phyloP scores from a whole-genome alignment of 2,113 vertebrate species.

The Hirundichthys speculiger region DNA sequence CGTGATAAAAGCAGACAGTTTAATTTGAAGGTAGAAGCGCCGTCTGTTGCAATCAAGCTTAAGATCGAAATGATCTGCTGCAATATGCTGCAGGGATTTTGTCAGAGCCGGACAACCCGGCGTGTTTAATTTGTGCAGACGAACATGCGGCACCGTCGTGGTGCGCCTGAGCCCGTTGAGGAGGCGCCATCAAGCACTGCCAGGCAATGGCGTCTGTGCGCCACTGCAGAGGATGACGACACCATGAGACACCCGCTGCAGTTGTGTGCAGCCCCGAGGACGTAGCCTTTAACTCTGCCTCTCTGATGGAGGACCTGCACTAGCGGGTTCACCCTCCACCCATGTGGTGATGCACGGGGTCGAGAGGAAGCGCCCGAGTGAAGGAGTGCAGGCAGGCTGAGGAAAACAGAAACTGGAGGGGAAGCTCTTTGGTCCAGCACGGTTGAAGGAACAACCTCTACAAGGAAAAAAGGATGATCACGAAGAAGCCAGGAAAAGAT shows the following conservation, averaged over 20 bases:
- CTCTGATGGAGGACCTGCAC: constrained; percentile 24
- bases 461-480: constrained; percentile 61
- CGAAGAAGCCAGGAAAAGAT: constrained; percentile 33
- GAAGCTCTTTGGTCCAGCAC: constrained; percentile 66
- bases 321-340: constrained; percentile 9
- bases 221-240: constrained; percentile 61
- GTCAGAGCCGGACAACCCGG: neutral
- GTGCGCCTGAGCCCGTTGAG: neutral
- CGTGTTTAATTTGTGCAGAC: constrained; percentile 2
- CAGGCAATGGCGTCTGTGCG: constrained; percentile 9
- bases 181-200: constrained; percentile 5
- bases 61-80: constrained; percentile 1
- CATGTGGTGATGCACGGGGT: too few species aligned
- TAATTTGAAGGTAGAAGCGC: neutral
- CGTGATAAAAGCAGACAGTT: neutral
- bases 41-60: constrained; percentile 1
- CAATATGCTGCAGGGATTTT: constrained; percentile 4
- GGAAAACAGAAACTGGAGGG: constrained; percentile 52
- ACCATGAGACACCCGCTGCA: constrained; percentile 58
- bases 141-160: neutral
- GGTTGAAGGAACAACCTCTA: constrained; percentile 61
- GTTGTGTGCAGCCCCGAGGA: constrained; percentile 30
- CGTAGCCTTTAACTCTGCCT: constrained; percentile 54
- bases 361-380: constrained; percentile 15
- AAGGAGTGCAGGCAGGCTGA: constrained; percentile 29